These are phyloP conservation scores for Diglossa cyanea DNA, from an alignment of 2,797 vertebrate species.

Conservation along the genomic window DNA sequence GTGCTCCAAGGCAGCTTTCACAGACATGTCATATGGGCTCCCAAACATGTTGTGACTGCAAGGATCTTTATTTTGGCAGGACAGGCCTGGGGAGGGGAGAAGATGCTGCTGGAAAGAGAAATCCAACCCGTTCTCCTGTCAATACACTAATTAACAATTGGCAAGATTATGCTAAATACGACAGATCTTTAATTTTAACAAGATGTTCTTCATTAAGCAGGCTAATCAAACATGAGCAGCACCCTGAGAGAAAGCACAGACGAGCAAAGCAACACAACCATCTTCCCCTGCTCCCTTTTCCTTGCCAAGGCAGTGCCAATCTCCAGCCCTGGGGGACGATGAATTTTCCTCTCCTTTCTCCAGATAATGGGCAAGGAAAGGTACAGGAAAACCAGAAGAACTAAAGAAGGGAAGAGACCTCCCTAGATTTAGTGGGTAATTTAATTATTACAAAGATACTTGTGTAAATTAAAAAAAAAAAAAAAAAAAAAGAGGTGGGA, in stretches of 20 bases:
- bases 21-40: conserved; percentile 23
- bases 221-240: neutral
- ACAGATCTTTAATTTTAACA: conserved; percentile 38
- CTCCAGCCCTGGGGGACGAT: neutral
- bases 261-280: fast-evolving
- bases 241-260: neutral
- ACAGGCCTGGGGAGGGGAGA: neutral
- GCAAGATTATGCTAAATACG: conserved; percentile 19
- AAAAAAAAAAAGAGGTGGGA: neutral
- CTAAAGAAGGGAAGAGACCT: neutral
- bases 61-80: conserved; percentile 38
- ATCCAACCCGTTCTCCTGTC: neutral
- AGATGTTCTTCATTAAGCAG: conserved; percentile 15
- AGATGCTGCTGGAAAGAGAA: neutral
- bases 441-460: neutral
- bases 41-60: conserved; percentile 38
- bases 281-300: neutral
- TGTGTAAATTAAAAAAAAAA: neutral
- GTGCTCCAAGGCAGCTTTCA: neutral
- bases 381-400: neutral
- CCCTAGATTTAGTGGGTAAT: neutral
- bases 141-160: conserved; percentile 42
- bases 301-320: neutral
- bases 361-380: neutral
- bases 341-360: neutral